Evolutionary conservation across 2,113 vertebrate species (phyloP).

Genomic region (Semicossyphus pulcher): DNA sequence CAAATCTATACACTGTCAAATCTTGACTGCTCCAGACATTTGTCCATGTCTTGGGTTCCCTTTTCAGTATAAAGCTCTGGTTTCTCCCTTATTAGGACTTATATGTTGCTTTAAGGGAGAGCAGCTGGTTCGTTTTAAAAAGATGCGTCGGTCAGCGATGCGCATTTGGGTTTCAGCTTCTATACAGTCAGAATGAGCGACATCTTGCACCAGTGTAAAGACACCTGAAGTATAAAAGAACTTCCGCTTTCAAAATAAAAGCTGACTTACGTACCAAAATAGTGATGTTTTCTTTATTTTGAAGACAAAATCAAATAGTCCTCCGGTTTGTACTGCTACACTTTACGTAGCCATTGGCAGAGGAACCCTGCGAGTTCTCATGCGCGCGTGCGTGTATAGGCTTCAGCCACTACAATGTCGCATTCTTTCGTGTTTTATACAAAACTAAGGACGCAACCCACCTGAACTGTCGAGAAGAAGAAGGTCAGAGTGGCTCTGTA

Average conservation of each 20-base stretch:
- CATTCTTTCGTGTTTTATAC: no score
- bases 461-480: no score
- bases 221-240: rapidly evolving
- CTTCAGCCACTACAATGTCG: no score
- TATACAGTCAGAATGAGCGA: conserved; percentile 41
- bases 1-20: conserved; percentile 28
- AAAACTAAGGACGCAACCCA: no score
- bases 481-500: no score
- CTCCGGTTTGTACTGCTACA: neutral
- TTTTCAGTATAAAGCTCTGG: conserved; percentile 25
- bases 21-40: conserved; percentile 46
- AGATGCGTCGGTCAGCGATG: conserved; percentile 38
- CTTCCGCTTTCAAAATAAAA: conserved; percentile 69
- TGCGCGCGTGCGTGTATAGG: neutral
- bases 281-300: neutral
- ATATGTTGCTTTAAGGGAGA: conserved; percentile 13
- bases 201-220: conserved; percentile 59
- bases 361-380: no score
- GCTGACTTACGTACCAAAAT: rapidly evolving
- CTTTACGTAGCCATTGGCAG: conserved; percentile 5
- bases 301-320: neutral
- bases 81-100: neutral
- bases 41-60: conserved; percentile 23
- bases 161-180: conserved; percentile 49
- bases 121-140: neutral